These are phyloP conservation scores for Danaus plexippus DNA, from an alignment of 1,140 invertebrate species.

Conservation along the genomic window DNA sequence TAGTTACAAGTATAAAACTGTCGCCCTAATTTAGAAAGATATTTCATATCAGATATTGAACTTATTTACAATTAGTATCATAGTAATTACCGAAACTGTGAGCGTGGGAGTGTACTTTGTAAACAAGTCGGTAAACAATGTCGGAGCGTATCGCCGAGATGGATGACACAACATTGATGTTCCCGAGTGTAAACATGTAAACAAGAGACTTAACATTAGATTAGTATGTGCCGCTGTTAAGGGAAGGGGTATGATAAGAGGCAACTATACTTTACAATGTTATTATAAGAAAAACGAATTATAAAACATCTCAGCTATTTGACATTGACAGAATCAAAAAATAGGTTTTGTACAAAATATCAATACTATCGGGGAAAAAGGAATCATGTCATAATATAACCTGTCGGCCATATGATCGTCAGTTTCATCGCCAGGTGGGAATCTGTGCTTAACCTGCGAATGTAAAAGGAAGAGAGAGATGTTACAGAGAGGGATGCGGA, in stretches of 20 bases:
- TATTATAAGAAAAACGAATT: too few species aligned
- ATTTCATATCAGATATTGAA: too few species aligned
- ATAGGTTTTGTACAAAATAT: not conserved
- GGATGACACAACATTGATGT: slow-evolving; percentile 22
- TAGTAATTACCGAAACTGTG: not conserved
- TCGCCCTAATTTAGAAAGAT: too few species aligned
- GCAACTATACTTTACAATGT: too few species aligned
- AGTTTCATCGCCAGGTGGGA: slow-evolving; percentile 60
- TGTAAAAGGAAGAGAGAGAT: slow-evolving; percentile 34
- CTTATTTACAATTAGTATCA: too few species aligned
- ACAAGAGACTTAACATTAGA: slow-evolving; percentile 10
- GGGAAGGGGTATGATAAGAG: not conserved
- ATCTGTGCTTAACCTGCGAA: slow-evolving; percentile 59
- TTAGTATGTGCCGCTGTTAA: slow-evolving; percentile 7
- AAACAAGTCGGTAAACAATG: slow-evolving; percentile 17
- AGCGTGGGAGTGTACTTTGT: slow-evolving; percentile 19
- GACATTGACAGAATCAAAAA: too few species aligned
- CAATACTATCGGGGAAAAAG: slow-evolving; percentile 3
- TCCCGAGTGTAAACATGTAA: slow-evolving; percentile 10
- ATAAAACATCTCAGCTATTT: too few species aligned
- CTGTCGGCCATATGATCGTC: slow-evolving; percentile 46
- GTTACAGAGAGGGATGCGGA: slow-evolving; percentile 34
- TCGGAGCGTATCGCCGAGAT: slow-evolving; percentile 21
- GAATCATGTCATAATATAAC: slow-evolving; percentile 12
- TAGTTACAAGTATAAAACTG: too few species aligned